Evolutionary conservation across 2,113 vertebrate genomes (phyloP), one percentile per base, ranked within the genome.

Genomic region (Cyanoramphus novaezelandiae): DNA sequence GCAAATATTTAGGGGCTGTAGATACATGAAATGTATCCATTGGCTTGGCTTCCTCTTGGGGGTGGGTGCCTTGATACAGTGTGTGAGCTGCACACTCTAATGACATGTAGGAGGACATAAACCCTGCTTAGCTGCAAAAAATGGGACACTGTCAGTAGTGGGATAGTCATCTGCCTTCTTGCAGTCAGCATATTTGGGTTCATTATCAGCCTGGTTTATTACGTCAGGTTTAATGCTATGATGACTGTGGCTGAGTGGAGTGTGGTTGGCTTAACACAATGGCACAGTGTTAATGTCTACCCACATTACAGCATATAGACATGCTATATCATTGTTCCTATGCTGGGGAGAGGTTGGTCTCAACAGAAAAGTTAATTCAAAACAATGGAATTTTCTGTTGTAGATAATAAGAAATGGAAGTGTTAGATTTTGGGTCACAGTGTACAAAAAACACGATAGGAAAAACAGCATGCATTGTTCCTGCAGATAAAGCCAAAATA

Each of bases 81-180:
- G 39, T 18, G n/a, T 76, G 63, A 9, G 31, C 72, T 89, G 47
- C 69, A 79, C 29, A 8, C n/a, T 83, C 46, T 55, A 88, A 86
- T 92, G 86, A 91, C 60, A 67, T 13, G 65, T 79, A 81, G 89
- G 89, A 92, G 77, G 89, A 92, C 65, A 37, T 76, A 95, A 92
- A 92, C 47, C 27, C 67, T 69, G 24, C 81, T 87, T 44, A 95
- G 67, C 62, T 92, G 70, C 50, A 91, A 89, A 75, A 92, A 79
- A 55, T 44, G 70, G 28, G 69, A 76, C 65, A 79, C 23, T 2
- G 2, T 35, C 93, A 95, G 62, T 25, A 72, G 65, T 76, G 57
- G 60, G 57, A 76, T 47, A 82, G 86, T 71, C 1, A 1, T 87
- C 70, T 95, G 62, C 44, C 67, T 79, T 92, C 74, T 79, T 89